Base-by-base conservation (phyloP, 2,113 vertebrate genomes). In the Lepisosteus osseus region DNA sequence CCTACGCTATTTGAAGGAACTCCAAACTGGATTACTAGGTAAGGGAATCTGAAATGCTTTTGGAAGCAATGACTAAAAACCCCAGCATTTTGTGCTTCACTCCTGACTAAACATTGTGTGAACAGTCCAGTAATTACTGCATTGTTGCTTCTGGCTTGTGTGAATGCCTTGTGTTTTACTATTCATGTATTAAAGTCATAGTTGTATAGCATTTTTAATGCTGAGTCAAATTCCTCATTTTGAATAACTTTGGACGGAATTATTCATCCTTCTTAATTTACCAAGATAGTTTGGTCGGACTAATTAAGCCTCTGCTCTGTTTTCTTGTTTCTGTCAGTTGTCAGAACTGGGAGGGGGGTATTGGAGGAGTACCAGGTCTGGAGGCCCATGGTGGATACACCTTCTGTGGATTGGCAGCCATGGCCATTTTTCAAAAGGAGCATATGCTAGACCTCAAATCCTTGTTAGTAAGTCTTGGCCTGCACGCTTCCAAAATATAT, bases 341-440 rank as follows among this genome's bases (percentile, higher is more conserved):
- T 88, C 97, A 99, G 88, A 98, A 98, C 78, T 99, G 97, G 97
- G 97, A 99, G 77, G 97, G 97, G 0, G 97, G 97, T 71, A 92
- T 99, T 0, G 97, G 97, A 0, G 97, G 97, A 0, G 94, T 97
- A 68, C 96, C 97, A 0, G 97, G 97, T 42, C 88, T 99, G 92
- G 97, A 99, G 81, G 97, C 97, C 0, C 97, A 99, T 0, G 97
- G 97, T 0, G 97, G 97, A 2, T 99, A 99, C 82, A 97, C 95
- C 0, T 99, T 99, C 91, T 99, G 97, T 0, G 97, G 97, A 14
- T 76, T 94, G 7, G 96, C 97, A 0, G 95, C 97, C 0, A 84
- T 99, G 79, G 94, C 97, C 75, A 98, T 99, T 79, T 90, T 99
- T 73, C 92, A 95, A 61, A 94, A 94, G 74, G 96, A 97, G 3